phyloP scores from a whole-genome alignment of 2,888 invertebrate genomes.

The Epirrhoe alternata region DNA sequence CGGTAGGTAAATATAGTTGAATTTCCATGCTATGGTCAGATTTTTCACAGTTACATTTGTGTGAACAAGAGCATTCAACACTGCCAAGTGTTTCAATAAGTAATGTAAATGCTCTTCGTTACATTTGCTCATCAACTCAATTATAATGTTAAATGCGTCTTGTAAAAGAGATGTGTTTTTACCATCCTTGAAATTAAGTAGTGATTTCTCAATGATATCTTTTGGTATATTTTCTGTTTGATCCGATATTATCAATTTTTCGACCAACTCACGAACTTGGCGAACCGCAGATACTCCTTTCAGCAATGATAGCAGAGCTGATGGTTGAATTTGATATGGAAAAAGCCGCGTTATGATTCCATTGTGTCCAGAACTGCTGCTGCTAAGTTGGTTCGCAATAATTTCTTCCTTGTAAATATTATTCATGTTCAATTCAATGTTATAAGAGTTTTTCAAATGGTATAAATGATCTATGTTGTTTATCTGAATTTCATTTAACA shows the following conservation, averaged over 20 bases:
- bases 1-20: conserved; percentile 75
- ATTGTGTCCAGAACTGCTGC: conserved; percentile 57
- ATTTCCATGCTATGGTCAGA: conserved; percentile 75
- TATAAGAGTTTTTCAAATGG: conserved; percentile 73
- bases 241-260: conserved; percentile 58
- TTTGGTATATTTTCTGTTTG: conserved; percentile 30
- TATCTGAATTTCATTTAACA: conserved; percentile 61
- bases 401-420: conserved; percentile 63
- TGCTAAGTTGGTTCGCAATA: conserved; percentile 50
- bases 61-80: conserved; percentile 69
- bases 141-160: conserved; percentile 62
- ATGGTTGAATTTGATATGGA: conserved; percentile 54
- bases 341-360: conserved; percentile 61
- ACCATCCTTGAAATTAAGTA: conserved; percentile 63
- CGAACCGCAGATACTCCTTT: conserved; percentile 66
- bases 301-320: conserved; percentile 59
- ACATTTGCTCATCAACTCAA: conserved; percentile 65
- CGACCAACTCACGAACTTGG: conserved; percentile 65
- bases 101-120: conserved; percentile 71
- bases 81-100: conserved; percentile 60
- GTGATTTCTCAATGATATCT: conserved; percentile 44
- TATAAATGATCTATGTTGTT: conserved; percentile 69
- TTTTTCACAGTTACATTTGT: conserved; percentile 69
- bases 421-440: conserved; percentile 61
- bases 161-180: conserved; percentile 63